phyloP scores from a whole-genome alignment of 2,888 invertebrate genomes.

The Microctonus hyperodae region DNA sequence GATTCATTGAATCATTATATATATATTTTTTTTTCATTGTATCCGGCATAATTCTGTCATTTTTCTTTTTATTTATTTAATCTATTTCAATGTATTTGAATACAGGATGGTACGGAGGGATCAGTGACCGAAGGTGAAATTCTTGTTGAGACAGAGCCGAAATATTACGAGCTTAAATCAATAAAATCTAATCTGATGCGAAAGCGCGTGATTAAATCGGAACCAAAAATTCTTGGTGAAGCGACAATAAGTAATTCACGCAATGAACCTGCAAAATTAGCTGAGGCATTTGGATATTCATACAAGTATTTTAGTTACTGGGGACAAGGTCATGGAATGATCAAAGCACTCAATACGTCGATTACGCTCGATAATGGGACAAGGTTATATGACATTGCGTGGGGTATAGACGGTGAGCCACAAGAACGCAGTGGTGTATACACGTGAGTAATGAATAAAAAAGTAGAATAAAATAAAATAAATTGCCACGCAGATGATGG shows the following conservation, averaged over 20 bases:
- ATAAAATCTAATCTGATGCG: conserved; percentile 70
- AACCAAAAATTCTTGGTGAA: conserved; percentile 56
- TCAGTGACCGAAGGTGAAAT: conserved; percentile 70
- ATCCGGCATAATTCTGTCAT: too few relatives aligned
- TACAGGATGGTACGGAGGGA: conserved; percentile 49
- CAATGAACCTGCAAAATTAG: conserved; percentile 70
- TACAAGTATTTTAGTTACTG: conserved; percentile 77
- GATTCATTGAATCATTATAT: conserved; percentile 4
- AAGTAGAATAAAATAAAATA: background rate
- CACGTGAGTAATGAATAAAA: conserved; percentile 51
- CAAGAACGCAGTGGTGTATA: conserved; percentile 66
- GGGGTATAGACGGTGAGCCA: conserved; percentile 70
- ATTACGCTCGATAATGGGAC: conserved; percentile 70
- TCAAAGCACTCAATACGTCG: conserved; percentile 74
- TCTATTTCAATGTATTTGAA: conserved; percentile 11
- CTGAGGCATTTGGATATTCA: conserved; percentile 77
- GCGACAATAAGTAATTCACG: conserved; percentile 64
- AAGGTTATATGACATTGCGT: conserved; percentile 69
- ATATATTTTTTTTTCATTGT: conserved; percentile 1
- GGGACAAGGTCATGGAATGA: conserved; percentile 80
- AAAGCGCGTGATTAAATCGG: conserved; percentile 63
- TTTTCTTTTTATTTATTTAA: conserved; percentile 10
- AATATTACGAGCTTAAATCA: conserved; percentile 75
- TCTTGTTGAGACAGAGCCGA: conserved; percentile 81
- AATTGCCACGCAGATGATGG: conserved; percentile 1